phyloP scores from a whole-genome alignment of 2,797 vertebrate species.

The Takifugu rubripes region DNA sequence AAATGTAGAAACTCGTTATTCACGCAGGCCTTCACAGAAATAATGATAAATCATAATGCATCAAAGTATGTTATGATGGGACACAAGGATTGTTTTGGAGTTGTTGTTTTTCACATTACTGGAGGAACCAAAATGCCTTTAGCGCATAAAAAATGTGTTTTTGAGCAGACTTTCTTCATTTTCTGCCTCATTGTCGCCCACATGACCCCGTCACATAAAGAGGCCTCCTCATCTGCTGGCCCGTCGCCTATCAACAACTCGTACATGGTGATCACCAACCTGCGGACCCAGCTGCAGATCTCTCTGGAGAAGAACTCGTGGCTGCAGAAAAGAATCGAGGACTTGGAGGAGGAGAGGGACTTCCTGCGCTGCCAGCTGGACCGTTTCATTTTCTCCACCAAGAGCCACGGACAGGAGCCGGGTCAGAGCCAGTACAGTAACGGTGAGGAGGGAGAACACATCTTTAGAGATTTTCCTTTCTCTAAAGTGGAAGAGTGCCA shows the following conservation, averaged over 20 bases:
- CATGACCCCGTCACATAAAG: conserved; percentile 29
- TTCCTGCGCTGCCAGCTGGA: conserved; percentile 88
- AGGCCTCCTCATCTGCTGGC: conserved; percentile 55
- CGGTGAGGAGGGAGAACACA: conserved; percentile 44
- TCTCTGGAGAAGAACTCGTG: conserved; percentile 90
- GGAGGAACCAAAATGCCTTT: too few species aligned
- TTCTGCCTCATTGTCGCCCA: background rate
- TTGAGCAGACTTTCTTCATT: background rate
- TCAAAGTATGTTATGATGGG: too few species aligned
- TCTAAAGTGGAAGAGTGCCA: background rate
- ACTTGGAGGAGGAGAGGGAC: conserved; percentile 89
- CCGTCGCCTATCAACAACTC: conserved; percentile 74
- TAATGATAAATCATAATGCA: too few species aligned
- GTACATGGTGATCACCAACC: conserved; percentile 80
- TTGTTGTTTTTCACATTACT: background rate
- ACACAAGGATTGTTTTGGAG: background rate
- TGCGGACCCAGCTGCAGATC: conserved; percentile 87
- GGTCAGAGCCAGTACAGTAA: conserved; percentile 72
- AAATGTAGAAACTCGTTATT: too few species aligned
- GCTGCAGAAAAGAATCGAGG: conserved; percentile 89
- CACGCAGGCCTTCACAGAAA: too few species aligned
- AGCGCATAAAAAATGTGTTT: background rate
- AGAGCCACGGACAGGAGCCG: conserved; percentile 66
- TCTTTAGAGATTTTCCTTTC: too few species aligned
- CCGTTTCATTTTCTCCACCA: conserved; percentile 88